Evolutionary conservation across 2,888 invertebrate genomes (phyloP).

Genomic region (Epinotia brunnichana): DNA sequence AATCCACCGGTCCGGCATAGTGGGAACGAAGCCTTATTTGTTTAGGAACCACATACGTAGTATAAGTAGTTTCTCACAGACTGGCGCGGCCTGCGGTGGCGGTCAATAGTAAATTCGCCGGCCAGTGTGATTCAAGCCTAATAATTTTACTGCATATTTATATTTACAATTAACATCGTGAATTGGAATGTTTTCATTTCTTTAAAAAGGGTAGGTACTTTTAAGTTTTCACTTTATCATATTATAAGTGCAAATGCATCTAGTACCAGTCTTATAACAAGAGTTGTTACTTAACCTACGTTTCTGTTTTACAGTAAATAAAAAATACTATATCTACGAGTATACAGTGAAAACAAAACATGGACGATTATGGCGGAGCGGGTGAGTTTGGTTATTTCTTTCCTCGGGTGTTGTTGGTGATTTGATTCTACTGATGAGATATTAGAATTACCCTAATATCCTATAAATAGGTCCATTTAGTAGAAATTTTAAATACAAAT

Average conservation of each 20-base stretch:
- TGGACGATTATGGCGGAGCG: slow-evolving; percentile 1
- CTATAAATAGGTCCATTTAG: no score
- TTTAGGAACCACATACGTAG: no score
- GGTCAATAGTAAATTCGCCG: no score
- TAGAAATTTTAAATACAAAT: no score
- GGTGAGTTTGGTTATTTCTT: slow-evolving; percentile 1
- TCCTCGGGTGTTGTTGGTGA: not conserved
- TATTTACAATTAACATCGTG: not conserved
- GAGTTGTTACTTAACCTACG: not conserved
- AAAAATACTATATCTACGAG: not conserved
- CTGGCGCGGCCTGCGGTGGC: no score
- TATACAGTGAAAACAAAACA: not conserved
- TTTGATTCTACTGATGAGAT: not conserved
- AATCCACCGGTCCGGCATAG: no score
- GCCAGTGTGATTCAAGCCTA: no score
- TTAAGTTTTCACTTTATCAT: not conserved
- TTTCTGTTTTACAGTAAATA: not conserved
- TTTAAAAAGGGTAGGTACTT: not conserved
- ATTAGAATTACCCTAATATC: not conserved
- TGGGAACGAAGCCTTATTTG: no score
- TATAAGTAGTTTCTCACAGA: no score
- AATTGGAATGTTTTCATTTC: not conserved
- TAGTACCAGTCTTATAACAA: no score
- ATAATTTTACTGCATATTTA: not conserved
- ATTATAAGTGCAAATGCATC: no score